Base-by-base conservation (phyloP, 2,888 invertebrate genomes). In the Ctena decussata region DNA sequence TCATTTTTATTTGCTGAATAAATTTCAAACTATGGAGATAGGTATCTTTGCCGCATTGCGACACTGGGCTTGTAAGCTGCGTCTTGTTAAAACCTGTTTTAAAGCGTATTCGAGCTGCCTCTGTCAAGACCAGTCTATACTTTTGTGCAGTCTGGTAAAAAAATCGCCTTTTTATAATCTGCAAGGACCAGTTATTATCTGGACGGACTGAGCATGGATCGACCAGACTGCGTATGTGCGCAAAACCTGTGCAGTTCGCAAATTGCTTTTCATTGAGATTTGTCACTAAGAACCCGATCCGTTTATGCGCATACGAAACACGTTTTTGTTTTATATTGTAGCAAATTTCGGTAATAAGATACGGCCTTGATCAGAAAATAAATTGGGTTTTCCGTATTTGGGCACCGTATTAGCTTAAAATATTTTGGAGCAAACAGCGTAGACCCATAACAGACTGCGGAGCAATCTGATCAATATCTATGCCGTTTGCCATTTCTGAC, bases 31-130 rank as follows among this genome's bases (percentile, higher is more conserved):
- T 65, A 65, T 1, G 32, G 65, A 12, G 65, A 65, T 65, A 65
- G 18, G 30, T 65, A 65, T 65, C 65, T 65, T 65, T 65, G 65
- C 18, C 65, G 65, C 65, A 65, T 18, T 65, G 65, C 65, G 65
- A 35, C 65, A 65, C 18, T 46, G 8, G 15, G 15, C 8, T 65
- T 65, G 3, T 35, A 24, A n/a, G 35, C 65, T 21, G n/a, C n/a
- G n/a, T n/a, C n/a, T n/a, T n/a, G n/a, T n/a, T n/a, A n/a, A n/a
- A n/a, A n/a, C n/a, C n/a, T n/a, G n/a, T n/a, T n/a, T n/a, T n/a
- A n/a, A n/a, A n/a, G n/a, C n/a, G n/a, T n/a, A n/a, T n/a, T n/a
- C n/a, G n/a, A n/a, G n/a, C n/a, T n/a, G n/a, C n/a, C n/a, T n/a
- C n/a, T n/a, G n/a, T n/a, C n/a, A n/a, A n/a, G n/a, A n/a, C n/a